Percentiles rank a stretch among this genome's conserved stretches.
Evolutionary conservation across 2,113 vertebrate species (phyloP).

Genomic region (Gnathonemus longibarbis): DNA sequence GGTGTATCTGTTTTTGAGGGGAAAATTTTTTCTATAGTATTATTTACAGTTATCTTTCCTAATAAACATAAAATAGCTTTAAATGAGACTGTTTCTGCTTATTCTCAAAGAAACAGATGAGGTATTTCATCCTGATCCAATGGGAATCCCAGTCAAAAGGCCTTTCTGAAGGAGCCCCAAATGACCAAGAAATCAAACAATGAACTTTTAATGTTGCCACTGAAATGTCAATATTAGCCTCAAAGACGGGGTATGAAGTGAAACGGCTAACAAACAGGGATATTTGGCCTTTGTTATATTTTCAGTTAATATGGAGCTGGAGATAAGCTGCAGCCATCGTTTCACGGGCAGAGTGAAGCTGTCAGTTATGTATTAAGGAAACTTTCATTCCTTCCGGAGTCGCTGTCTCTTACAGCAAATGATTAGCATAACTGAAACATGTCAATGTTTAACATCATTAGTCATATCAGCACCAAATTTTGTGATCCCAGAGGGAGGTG

Average conservation of each 20-base stretch:
- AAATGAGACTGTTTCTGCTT: not conserved
- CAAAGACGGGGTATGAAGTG: not conserved
- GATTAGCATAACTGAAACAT: not conserved
- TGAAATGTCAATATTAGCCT: conserved; percentile 15
- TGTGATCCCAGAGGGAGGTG: not conserved
- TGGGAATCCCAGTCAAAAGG: conserved; percentile 2
- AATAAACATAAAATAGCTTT: conserved; percentile 1
- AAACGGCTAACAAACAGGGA: not conserved
- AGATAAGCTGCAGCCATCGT: not conserved
- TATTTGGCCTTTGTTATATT: not conserved
- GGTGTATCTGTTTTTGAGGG: conserved; percentile 1
- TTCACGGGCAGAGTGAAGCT: not conserved
- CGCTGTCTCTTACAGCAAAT: not conserved
- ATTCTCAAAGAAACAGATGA: conserved; percentile 1
- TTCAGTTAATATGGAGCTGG: not conserved
- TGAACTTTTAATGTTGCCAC: not conserved
- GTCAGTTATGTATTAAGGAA: not conserved
- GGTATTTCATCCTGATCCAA: not conserved
- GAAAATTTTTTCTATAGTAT: not conserved
- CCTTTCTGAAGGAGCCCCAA: not conserved
- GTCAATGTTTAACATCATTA: conserved; percentile 10
- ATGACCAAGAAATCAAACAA: not conserved
- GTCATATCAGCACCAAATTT: not conserved
- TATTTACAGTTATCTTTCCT: not conserved
- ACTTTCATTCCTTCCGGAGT: not conserved